Base-by-base conservation (phyloP, 2,113 vertebrate species). In the Cathartes aura region DNA sequence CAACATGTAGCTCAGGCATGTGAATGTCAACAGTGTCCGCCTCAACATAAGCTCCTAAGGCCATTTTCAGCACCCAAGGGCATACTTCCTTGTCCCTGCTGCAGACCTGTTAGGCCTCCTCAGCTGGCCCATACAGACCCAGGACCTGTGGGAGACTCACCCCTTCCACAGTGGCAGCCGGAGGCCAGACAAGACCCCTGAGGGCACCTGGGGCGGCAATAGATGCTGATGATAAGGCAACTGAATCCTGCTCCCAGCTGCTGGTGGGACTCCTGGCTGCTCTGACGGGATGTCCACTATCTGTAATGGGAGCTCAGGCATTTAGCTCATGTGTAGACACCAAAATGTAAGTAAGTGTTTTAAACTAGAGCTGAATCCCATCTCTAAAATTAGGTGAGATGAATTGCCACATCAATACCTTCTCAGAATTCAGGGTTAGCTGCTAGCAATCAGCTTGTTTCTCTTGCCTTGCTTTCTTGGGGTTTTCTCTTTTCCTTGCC, bases 101-200 rank as follows among this genome's bases (percentile, higher is more conserved):
- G 47, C 8, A 53, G 55, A 82, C 7, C 11, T 74, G 27, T 55
- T 32, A 47, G 47, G 15, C 10, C 6, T 88, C 15, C 43, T 79
- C 62, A 56, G 12, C 36, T 40, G 19, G 12, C 21, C 13, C 3
- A 6, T 20, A 43, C 1, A 72, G 32, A 60, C 9, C 5, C 29
- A 56, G 30, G 9, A 64, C 5, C 0, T 2, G 7, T 52, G 21
- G 14, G 14, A 87, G 4, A 62, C 18, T 52, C 12, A 29, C 0
- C 4, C 5, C 8, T 80, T 87, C 52, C 15, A 42, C 12, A 72
- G n/a, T 0, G 0, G 40, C 42, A 87, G 9, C 23, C 4, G 0
- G 23, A 85, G 23, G 15, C 27, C 42, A 48, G n/a, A 26, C 11
- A 75, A 95, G 32, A 34, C 34, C 20, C 19, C 42, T 67, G 48